These are phyloP conservation scores for Otis tarda DNA, from an alignment of 2,113 vertebrate species.

Conservation along the genomic window DNA sequence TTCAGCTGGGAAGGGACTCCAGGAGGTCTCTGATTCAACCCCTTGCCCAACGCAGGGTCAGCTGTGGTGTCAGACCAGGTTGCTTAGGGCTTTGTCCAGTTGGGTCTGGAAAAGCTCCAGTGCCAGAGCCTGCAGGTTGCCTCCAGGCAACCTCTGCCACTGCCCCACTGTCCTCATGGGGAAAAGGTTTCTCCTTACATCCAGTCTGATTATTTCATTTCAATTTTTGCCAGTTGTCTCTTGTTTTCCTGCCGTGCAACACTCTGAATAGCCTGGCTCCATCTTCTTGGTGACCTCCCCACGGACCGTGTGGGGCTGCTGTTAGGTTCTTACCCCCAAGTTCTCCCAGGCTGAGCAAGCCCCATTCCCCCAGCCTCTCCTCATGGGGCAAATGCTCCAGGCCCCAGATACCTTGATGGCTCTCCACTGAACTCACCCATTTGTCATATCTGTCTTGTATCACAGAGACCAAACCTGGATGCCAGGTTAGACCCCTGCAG, in stretches of 20 bases:
- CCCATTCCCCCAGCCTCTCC: neutral
- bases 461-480: neutral
- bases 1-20: neutral
- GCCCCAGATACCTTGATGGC: neutral
- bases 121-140: neutral
- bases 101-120: neutral
- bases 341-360: neutral
- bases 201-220: neutral
- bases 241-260: neutral
- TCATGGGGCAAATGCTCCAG: neutral
- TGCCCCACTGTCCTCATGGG: neutral
- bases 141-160: neutral
- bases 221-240: neutral
- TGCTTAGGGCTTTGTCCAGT: neutral
- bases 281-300: neutral
- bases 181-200: neutral
- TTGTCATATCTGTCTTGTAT: neutral
- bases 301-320: neutral
- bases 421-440: neutral
- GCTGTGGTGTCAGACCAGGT: neutral
- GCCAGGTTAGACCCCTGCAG: neutral
- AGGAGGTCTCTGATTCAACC: neutral
- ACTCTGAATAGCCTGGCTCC: neutral
- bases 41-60: neutral
- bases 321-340: neutral